Conservation (phyloP, 1,140 invertebrate genomes). For the Diachasmimorpha longicaudata region DNA sequence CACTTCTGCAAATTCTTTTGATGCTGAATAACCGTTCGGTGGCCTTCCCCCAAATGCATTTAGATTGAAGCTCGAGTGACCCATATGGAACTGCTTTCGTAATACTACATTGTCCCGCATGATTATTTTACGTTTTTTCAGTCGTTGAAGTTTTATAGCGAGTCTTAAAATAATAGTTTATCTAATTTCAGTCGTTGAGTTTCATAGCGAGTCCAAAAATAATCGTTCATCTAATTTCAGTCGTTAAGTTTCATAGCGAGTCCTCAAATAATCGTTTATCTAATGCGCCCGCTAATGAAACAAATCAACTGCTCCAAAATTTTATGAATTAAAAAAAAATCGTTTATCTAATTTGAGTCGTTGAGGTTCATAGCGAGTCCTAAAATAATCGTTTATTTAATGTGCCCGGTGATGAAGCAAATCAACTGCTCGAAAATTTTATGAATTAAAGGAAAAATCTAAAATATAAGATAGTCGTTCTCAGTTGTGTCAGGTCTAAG, state of each 20-base stretch:
- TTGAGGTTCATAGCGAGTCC: not conserved
- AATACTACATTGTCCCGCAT: slow-evolving; percentile 15
- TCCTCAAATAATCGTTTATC: not conserved
- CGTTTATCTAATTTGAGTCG: not conserved
- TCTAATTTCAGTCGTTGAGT: not conserved
- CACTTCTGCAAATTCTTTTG: slow-evolving; percentile 13
- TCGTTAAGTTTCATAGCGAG: not conserved
- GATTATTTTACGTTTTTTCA: not conserved
- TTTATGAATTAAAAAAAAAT: no score
- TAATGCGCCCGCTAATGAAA: no score
- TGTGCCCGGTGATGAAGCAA: no score
- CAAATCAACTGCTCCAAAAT: no score
- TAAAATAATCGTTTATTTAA: no score
- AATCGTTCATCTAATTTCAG: not conserved
- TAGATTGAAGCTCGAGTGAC: slow-evolving; percentile 15
- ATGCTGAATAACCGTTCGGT: slow-evolving; percentile 10
- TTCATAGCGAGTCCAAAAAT: not conserved
- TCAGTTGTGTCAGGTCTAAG: no score
- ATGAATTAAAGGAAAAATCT: no score
- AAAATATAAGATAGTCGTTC: no score
- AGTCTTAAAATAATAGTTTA: not conserved
- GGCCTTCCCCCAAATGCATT: slow-evolving; percentile 7
- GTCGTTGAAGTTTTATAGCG: not conserved
- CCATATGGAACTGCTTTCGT: slow-evolving; percentile 10
- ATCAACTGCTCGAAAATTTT: no score